Evolutionary conservation across 1,140 invertebrate species (phyloP).

Genomic region (Charaxes varanes): DNA sequence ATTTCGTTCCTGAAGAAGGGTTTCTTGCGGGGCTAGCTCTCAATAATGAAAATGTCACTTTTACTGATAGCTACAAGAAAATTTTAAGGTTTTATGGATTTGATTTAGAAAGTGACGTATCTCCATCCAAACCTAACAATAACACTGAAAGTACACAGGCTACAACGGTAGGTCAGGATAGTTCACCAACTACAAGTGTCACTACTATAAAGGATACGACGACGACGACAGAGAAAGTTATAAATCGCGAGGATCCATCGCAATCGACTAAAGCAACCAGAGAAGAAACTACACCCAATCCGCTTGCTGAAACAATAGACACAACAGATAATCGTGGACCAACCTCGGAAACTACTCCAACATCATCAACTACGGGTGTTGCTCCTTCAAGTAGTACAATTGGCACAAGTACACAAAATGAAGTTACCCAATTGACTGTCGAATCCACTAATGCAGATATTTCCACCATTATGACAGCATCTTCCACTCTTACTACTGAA

Average conservation of each 20-base stretch:
- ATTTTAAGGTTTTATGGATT: constrained; percentile 86
- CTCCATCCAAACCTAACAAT: constrained; percentile 22
- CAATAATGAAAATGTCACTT: constrained; percentile 83
- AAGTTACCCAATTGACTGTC: not conserved
- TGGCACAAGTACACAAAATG: not conserved
- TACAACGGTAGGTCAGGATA: constrained; percentile 7
- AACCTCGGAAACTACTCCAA: constrained; percentile 19
- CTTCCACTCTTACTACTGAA: not conserved
- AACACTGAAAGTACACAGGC: constrained; percentile 10
- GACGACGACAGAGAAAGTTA: constrained; percentile 22
- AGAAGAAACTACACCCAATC: constrained; percentile 45
- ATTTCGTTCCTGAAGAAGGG: constrained; percentile 85
- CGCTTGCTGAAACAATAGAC: constrained; percentile 35
- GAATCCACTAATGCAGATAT: not conserved
- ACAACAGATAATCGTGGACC: constrained; percentile 32
- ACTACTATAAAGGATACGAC: constrained; percentile 13
- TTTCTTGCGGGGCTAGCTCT: constrained; percentile 85
- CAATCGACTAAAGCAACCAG: constrained; percentile 20
- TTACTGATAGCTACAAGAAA: constrained; percentile 80
- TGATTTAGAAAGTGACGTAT: constrained; percentile 73
- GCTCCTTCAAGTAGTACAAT: not conserved
- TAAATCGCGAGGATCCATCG: constrained; percentile 23
- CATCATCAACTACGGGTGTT: not conserved
- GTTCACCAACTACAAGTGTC: constrained; percentile 8
- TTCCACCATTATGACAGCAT: no score